phyloP scores from a whole-genome alignment of 2,113 vertebrate genomes.

The Lycocorax pyrrhopterus region DNA sequence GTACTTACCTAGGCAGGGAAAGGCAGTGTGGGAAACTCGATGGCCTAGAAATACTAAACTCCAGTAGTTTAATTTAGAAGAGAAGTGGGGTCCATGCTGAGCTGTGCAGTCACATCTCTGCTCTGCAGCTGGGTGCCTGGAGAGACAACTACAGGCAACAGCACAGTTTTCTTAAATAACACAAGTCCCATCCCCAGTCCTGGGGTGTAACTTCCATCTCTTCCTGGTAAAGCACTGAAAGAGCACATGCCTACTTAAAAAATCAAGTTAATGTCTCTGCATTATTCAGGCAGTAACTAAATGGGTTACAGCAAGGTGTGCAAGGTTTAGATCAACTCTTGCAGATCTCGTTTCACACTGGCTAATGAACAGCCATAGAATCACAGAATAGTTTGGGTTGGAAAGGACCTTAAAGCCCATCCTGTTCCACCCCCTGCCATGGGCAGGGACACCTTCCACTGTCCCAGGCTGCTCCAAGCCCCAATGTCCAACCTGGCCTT shows the following conservation, averaged over 20 bases:
- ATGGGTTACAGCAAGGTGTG: background rate
- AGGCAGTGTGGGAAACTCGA: background rate
- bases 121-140: background rate
- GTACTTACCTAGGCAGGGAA: background rate
- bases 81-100: background rate
- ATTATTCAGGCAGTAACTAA: background rate
- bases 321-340: background rate
- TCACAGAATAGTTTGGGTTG: background rate
- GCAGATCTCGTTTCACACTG: background rate
- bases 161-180: background rate
- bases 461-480: fast-evolving
- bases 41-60: background rate
- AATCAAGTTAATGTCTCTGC: background rate
- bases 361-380: background rate
- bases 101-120: background rate
- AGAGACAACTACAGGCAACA: background rate
- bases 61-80: background rate
- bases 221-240: background rate
- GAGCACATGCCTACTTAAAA: background rate
- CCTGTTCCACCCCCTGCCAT: background rate
- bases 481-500: background rate
- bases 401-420: background rate
- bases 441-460: background rate
- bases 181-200: background rate
- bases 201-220: background rate